Conservation (phyloP, 2,888 invertebrate species). For the Lumbricus terrestris region DNA sequence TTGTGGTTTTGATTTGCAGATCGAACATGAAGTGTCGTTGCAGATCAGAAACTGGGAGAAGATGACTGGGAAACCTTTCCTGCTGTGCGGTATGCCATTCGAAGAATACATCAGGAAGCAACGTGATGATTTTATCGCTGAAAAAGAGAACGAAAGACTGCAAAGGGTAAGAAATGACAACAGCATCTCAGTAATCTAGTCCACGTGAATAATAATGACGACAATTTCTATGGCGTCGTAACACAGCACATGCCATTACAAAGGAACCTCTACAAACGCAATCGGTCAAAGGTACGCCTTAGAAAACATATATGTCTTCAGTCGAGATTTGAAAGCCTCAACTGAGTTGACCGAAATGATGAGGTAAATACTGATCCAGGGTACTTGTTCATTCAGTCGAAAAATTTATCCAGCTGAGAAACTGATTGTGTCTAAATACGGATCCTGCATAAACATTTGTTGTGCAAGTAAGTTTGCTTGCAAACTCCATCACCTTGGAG, state of each 20-base stretch:
- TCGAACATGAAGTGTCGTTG: slow-evolving; percentile 51
- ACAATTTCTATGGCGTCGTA: too few species aligned
- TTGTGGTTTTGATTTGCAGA: slow-evolving; percentile 39
- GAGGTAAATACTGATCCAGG: neutral
- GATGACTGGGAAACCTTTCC: slow-evolving; percentile 46
- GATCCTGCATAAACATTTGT: too few species aligned
- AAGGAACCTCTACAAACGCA: too few species aligned
- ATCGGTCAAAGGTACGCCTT: too few species aligned
- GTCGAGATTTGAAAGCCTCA: too few species aligned
- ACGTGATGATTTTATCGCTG: slow-evolving; percentile 47
- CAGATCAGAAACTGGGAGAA: slow-evolving; percentile 52
- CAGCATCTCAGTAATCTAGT: neutral
- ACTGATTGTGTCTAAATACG: too few species aligned
- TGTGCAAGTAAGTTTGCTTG: too few species aligned
- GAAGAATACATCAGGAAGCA: slow-evolving; percentile 49
- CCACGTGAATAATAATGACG: too few species aligned
- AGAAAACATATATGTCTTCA: too few species aligned
- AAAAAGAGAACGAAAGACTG: slow-evolving; percentile 53
- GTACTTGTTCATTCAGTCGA: neutral
- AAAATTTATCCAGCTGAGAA: neutral
- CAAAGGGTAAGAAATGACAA: slow-evolving; percentile 46
- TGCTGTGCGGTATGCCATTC: slow-evolving; percentile 51
- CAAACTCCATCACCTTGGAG: too few species aligned
- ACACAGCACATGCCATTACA: too few species aligned
- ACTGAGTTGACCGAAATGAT: too few species aligned